Percentiles rank a stretch among this genome's conserved stretches.
phyloP scores from a whole-genome alignment of 1,140 invertebrate species.

The Philaenus spumarius region DNA sequence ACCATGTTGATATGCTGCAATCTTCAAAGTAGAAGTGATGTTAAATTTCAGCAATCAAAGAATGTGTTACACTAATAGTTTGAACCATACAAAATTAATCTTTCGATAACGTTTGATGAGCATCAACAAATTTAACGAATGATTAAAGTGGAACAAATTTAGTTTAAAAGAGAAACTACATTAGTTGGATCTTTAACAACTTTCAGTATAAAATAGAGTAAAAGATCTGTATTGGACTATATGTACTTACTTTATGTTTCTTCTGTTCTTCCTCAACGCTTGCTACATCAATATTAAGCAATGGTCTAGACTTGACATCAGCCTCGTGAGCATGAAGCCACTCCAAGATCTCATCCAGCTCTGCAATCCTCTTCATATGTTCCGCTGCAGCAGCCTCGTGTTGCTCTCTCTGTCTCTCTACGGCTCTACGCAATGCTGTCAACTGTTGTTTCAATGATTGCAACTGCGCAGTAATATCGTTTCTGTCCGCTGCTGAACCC shows the following conservation, averaged over 20 bases:
- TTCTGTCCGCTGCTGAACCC: slow-evolving; percentile 75
- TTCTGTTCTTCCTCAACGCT: slow-evolving; percentile 75
- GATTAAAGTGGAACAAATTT: too few relatives aligned
- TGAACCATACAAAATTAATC: background rate
- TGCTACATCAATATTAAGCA: slow-evolving; percentile 66
- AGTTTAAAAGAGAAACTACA: too few relatives aligned
- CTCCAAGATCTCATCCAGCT: slow-evolving; percentile 73
- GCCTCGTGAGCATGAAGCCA: slow-evolving; percentile 82
- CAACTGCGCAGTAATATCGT: slow-evolving; percentile 78
- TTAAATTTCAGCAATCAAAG: too few relatives aligned
- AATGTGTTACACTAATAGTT: too few relatives aligned
- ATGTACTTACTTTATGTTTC: slow-evolving; percentile 56
- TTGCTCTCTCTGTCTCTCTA: slow-evolving; percentile 78
- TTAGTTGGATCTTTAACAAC: too few relatives aligned
- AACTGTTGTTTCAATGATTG: slow-evolving; percentile 76
- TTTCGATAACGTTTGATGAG: background rate
- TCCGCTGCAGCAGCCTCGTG: slow-evolving; percentile 83
- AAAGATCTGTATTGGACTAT: slow-evolving; percentile 3
- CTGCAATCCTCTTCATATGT: slow-evolving; percentile 69
- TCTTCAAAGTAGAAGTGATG: too few relatives aligned
- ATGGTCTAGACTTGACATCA: slow-evolving; percentile 68
- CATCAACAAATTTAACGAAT: too few relatives aligned
- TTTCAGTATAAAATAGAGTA: slow-evolving; percentile 5
- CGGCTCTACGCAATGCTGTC: slow-evolving; percentile 56
- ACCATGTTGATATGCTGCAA: too few relatives aligned